phyloP scores from a whole-genome alignment of 2,113 vertebrate genomes.

The Oenanthe melanoleuca region DNA sequence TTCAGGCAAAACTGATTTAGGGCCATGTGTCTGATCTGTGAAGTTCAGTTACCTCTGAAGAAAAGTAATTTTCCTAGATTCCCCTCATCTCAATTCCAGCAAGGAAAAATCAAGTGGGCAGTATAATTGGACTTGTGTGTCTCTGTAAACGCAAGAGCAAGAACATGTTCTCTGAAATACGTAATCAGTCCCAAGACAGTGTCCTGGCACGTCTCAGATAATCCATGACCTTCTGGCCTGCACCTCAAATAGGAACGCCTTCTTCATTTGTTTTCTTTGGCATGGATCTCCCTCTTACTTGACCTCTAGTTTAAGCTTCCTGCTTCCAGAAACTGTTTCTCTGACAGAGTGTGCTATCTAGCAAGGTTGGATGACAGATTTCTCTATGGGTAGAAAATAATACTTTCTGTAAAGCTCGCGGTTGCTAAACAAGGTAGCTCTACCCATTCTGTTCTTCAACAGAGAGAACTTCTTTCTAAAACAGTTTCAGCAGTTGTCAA shows the following conservation, averaged over 20 bases:
- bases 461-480: not conserved
- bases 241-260: conserved; percentile 39
- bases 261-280: conserved; percentile 8
- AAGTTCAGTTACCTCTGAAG: not conserved
- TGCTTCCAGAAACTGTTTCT: conserved; percentile 7
- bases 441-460: not conserved
- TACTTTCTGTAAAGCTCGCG: not conserved
- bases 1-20: not conserved
- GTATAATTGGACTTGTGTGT: not conserved
- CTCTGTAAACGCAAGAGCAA: not conserved
- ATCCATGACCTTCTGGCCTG: conserved; percentile 39
- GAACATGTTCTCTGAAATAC: not conserved
- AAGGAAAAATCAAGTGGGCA: not conserved
- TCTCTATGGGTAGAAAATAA: not conserved
- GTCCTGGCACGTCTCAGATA: conserved; percentile 19
- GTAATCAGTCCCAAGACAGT: conserved; percentile 8
- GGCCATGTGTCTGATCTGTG: not conserved
- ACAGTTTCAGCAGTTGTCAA: not conserved
- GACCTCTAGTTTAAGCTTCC: conserved; percentile 27
- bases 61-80: not conserved
- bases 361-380: not conserved
- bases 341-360: not conserved
- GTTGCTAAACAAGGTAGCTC: not conserved
- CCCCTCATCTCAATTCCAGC: not conserved
- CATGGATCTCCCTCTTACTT: not conserved